Evolutionary conservation across 2,888 invertebrate species (phyloP), one percentile per base, ranked within the genome.

Genomic region (Perithous albicinctus): DNA sequence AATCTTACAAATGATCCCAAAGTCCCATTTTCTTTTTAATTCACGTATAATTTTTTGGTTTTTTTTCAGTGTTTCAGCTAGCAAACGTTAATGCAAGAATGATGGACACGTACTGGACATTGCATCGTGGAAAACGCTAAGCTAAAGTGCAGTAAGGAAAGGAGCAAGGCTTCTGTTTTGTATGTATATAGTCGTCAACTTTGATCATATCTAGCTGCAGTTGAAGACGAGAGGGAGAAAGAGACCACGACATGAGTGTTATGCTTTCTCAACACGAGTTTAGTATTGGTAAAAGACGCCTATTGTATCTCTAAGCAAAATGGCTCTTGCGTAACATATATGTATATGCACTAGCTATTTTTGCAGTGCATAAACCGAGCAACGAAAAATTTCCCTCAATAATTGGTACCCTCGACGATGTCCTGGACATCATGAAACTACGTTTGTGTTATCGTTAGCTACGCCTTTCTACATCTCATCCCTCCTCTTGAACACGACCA

Each of bases 251-350:
- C 82, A 66, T 67, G 72, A 64, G 85, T 87, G 89, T 89, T 91
- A 91, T 91, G 91, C 91, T 92, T 91, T 92, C 90, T 91, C 90
- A 90, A 91, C 90, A 89, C 87, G 86, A 75, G 72, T 63, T 26
- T 63, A 64, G 63, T 74, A 63, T 73, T 54, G 69, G 74, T 66
- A 23, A 51, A n/a, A 74, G 48, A 18, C 51, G 54, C 20, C 61
- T 46, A n/a, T 15, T 59, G 35, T 32, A 78, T 78, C 74, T 56
- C 23, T 29, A 41, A 75, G 76, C n/a, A n/a, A 56, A 61, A 35
- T 63, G 82, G 76, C 79, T 78, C 87, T 90, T 89, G 86, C 87
- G 86, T 87, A 90, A 90, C 82, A 43, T 32, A 23, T 32, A n/a
- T n/a, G n/a, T 32, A 35, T 23, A 63, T 20, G 48, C 48, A 43